phyloP scores from a whole-genome alignment of 2,888 invertebrate species.

The Synergus itoensis region DNA sequence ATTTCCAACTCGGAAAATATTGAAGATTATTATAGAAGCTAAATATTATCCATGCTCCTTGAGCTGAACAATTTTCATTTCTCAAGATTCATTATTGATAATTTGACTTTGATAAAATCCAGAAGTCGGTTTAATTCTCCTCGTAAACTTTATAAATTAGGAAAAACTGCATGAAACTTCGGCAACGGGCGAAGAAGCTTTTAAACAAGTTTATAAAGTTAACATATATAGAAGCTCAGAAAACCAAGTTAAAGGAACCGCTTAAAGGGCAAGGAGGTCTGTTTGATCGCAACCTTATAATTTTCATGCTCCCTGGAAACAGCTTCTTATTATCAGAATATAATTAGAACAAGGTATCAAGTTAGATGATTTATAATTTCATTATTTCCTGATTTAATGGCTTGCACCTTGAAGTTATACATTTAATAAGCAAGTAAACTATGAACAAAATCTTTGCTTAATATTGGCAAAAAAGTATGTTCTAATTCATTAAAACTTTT shows the following conservation, averaged over 20 bases:
- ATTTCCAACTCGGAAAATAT: not conserved
- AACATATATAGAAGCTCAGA: constrained; percentile 28
- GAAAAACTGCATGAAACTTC: constrained; percentile 35
- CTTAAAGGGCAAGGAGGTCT: constrained; percentile 31
- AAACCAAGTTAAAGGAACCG: constrained; percentile 28
- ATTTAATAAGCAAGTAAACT: constrained; percentile 9
- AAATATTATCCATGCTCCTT: not conserved
- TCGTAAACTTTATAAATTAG: constrained; percentile 40
- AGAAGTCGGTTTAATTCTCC: constrained; percentile 39
- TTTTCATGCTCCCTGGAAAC: constrained; percentile 26
- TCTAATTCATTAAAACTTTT: no score
- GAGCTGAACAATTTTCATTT: constrained; percentile 1
- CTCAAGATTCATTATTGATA: constrained; percentile 14
- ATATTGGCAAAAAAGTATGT: not conserved
- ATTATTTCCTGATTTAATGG: constrained; percentile 6
- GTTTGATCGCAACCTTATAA: constrained; percentile 13
- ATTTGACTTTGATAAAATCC: constrained; percentile 30
- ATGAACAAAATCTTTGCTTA: not conserved
- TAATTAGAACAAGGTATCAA: constrained; percentile 25
- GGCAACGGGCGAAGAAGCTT: constrained; percentile 16
- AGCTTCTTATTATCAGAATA: constrained; percentile 24
- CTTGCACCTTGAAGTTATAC: not conserved
- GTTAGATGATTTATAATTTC: constrained; percentile 1
- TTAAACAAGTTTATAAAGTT: constrained; percentile 40
- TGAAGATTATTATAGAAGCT: not conserved